Evolutionary conservation across 1,140 invertebrate species (phyloP), one percentile per base, ranked within the genome.

Genomic region (Dermatophagoides farinae): DNA sequence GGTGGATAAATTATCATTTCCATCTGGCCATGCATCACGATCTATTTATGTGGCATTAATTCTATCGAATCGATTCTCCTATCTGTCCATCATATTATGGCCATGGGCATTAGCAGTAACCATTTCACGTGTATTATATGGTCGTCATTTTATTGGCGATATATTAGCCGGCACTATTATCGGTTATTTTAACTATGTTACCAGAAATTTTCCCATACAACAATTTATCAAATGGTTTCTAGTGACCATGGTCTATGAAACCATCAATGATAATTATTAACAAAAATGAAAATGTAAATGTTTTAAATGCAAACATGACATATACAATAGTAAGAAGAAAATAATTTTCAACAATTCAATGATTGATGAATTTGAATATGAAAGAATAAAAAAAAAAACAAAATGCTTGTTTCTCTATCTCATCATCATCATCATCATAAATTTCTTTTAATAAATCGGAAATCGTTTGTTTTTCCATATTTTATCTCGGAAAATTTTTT

Each of bases 21-120:
- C 92, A 31, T 96, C 91, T 0, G 93, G 93, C 0, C 93, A 98
- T 73, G 79, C 87, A 1, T 89, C 88, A n/a, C 73, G 93, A 66
- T 79, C 87, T 11, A 76, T 82, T 12, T 80, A 87, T 68, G 71
- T 97, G 16, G 74, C 80, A 1, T 84, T 88, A 1, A 67, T 71
- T 38, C 62, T 62, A 38, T 11, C 31, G 14, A 40, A 61, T 37
- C 39, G 46, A 22, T 65, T 53, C 4, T 66, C 81, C 85, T 62
- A 69, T 18, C 39, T 70, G 12, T 73, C 82, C 0, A 61, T 90
- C 10, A 4, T 31, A 2, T 4, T 31, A 31, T 65, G 83, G 5
- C 76, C 80, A 0, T 95, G 90, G 90, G 75, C 80, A 6, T 68
- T 77, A 1, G 72, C 81, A 25, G 79, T 96, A 1, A 80, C 78